phyloP scores from a whole-genome alignment of 2,113 vertebrate species.

The Calypte anna region DNA sequence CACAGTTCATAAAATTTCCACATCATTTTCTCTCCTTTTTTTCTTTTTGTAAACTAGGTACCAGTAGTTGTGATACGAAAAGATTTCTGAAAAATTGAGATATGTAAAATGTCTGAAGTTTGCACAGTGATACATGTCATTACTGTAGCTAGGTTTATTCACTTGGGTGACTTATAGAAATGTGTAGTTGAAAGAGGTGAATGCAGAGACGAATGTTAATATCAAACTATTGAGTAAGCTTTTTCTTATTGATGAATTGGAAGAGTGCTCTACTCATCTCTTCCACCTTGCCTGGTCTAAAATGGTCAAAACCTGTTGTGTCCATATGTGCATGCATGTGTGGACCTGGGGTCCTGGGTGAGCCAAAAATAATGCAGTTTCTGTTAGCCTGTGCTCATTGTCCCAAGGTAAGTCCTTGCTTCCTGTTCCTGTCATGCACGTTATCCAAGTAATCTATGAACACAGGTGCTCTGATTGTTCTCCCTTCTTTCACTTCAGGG shows the following conservation, averaged over 20 bases:
- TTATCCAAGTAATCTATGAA: conserved; percentile 21
- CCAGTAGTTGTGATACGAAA: background rate
- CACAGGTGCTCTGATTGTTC: background rate
- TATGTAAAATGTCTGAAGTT: background rate
- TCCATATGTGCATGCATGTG: fast-evolving
- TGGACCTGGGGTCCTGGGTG: background rate
- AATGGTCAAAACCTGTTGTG: background rate
- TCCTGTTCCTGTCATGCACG: background rate
- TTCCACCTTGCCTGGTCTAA: background rate
- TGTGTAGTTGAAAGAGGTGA: background rate
- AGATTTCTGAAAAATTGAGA: background rate
- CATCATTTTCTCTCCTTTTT: background rate
- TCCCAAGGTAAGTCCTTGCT: background rate
- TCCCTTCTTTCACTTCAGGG: background rate
- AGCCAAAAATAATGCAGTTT: background rate
- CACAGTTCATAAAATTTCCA: background rate
- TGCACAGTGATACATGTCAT: background rate
- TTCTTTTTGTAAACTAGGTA: background rate
- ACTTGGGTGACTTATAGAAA: background rate
- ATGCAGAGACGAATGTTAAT: background rate
- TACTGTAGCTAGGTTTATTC: background rate
- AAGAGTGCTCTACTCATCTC: background rate
- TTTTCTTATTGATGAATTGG: background rate
- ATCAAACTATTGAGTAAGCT: background rate
- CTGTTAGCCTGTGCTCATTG: background rate